Conservation (phyloP, 2,888 invertebrate species). For the Neuroscelio doddi region DNA sequence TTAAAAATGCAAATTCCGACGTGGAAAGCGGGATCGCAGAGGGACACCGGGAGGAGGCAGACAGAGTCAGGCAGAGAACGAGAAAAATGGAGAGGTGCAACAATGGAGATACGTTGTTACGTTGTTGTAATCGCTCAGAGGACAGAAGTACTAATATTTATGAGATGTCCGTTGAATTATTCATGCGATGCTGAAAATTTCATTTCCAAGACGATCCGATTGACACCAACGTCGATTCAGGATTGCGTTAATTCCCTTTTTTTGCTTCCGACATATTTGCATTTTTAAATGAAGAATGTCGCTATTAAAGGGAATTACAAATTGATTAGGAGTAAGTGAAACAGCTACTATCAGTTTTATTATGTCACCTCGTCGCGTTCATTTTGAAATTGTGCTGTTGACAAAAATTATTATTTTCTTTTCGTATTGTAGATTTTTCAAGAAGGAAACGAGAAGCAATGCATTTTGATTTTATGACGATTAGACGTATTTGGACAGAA, state of each 20-base stretch:
- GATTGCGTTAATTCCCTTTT: slow-evolving; percentile 38
- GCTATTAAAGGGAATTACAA: slow-evolving; percentile 7
- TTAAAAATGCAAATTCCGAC: slow-evolving; percentile 72
- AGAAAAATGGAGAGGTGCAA: slow-evolving; percentile 22
- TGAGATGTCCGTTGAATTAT: slow-evolving; percentile 56
- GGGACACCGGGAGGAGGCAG: slow-evolving; percentile 11
- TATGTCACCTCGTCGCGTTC: no score
- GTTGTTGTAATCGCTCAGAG: slow-evolving; percentile 46
- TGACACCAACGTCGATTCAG: slow-evolving; percentile 45
- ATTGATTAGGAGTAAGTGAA: no score
- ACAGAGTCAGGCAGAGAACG: slow-evolving; percentile 21
- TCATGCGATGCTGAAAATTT: slow-evolving; percentile 52
- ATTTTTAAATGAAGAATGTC: slow-evolving; percentile 19
- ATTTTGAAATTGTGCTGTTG: no score
- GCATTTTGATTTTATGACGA: no score
- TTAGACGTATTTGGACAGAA: no score
- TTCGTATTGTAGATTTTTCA: no score
- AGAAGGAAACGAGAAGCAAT: no score
- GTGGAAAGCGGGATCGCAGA: slow-evolving; percentile 47
- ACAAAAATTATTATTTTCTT: no score
- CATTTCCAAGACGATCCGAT: slow-evolving; percentile 40
- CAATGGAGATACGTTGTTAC: slow-evolving; percentile 29
- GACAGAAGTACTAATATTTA: slow-evolving; percentile 51
- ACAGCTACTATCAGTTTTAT: no score
- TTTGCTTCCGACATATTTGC: slow-evolving; percentile 28